Evolutionary conservation across 23 tunicate genomes (phyloP).

Genomic region (Trididemnum clinides): DNA sequence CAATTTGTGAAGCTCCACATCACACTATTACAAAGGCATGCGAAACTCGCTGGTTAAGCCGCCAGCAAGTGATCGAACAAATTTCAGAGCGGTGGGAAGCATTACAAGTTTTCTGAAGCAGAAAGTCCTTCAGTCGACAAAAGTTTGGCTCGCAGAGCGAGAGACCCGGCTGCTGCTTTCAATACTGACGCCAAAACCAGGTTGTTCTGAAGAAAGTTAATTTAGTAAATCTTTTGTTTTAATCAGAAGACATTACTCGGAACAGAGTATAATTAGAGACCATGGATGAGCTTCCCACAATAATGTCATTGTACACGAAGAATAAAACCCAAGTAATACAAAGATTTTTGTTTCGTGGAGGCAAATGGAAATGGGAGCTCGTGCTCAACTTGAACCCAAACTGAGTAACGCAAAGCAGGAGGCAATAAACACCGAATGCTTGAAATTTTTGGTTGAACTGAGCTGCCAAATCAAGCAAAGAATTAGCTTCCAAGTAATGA

Average conservation of each 20-base stretch:
- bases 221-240: too few relatives aligned
- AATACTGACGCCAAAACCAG: too few relatives aligned
- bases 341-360: background rate
- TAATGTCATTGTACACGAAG: background rate
- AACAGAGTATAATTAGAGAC: background rate
- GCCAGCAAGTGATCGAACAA: background rate
- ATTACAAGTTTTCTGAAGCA: background rate
- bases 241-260: too few relatives aligned
- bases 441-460: background rate
- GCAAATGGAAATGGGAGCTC: background rate
- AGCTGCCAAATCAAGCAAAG: background rate
- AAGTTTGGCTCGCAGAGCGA: background rate
- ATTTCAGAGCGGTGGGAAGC: conserved; percentile 7
- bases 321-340: conserved; percentile 3
- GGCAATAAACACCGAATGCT: background rate
- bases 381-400: background rate
- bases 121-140: background rate
- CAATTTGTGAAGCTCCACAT: background rate
- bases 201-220: too few relatives aligned
- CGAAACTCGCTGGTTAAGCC: background rate
- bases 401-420: background rate
- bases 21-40: background rate
- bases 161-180: background rate
- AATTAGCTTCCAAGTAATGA: background rate
- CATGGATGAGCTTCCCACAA: background rate